phyloP scores from a whole-genome alignment of 2,797 vertebrate species.

The Lepilemur septentrionalis region DNA sequence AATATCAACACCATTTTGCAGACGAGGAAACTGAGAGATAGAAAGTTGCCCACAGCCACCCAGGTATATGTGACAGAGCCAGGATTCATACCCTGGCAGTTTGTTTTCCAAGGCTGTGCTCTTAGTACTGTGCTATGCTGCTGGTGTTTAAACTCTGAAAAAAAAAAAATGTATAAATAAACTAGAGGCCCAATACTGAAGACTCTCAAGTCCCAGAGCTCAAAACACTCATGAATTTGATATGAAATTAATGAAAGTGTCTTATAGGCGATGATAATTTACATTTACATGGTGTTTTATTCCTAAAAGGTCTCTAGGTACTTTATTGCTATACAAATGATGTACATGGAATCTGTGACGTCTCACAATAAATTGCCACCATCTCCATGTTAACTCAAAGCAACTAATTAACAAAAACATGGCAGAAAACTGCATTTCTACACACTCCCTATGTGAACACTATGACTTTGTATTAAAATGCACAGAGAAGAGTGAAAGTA shows the following conservation, averaged over 20 bases:
- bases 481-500: neutral
- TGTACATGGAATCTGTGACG: neutral
- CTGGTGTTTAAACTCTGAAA: neutral
- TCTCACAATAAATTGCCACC: slow-evolving; percentile 44
- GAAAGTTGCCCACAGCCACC: neutral
- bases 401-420: slow-evolving; percentile 53
- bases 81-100: neutral
- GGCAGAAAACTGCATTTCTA: slow-evolving; percentile 17
- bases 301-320: slow-evolving; percentile 77
- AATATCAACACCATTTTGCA: neutral
- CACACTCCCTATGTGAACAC: neutral
- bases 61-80: neutral
- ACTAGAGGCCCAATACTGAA: slow-evolving; percentile 40
- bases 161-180: neutral
- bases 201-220: slow-evolving; percentile 65
- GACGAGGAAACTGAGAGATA: slow-evolving; percentile 45
- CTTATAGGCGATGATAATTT: slow-evolving; percentile 74
- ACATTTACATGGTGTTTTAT: slow-evolving; percentile 75
- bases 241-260: slow-evolving; percentile 74
- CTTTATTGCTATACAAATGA: slow-evolving; percentile 60
- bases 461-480: neutral
- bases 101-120: neutral
- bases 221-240: slow-evolving; percentile 68
- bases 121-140: neutral
- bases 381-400: slow-evolving; percentile 17